Evolutionary conservation across 1,140 invertebrate species (phyloP).

Genomic region (Saccostrea cuccullata): DNA sequence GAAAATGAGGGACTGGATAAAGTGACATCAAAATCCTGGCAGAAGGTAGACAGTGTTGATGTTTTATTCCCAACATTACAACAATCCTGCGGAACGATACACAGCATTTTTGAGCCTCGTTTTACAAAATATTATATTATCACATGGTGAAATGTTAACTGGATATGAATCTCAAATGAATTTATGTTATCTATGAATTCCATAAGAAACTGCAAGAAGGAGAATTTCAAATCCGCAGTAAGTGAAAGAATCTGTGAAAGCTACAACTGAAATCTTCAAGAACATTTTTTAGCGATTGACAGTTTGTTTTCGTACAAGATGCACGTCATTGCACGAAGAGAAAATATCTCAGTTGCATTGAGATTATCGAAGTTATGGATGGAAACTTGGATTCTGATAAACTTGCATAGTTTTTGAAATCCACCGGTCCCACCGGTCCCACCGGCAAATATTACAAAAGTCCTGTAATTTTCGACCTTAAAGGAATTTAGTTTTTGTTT

Average conservation of each 20-base stretch:
- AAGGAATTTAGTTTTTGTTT: no score
- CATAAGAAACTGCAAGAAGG: neutral
- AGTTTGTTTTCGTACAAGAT: neutral
- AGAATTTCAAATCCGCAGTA: neutral
- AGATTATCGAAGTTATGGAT: neutral
- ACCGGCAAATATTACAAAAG: no score
- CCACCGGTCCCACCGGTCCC: no score
- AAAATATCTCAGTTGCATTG: neutral
- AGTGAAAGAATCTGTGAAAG: neutral
- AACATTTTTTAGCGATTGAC: neutral
- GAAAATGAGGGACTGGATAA: neutral
- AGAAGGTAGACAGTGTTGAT: neutral
- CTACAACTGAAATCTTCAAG: neutral
- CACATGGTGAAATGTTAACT: neutral
- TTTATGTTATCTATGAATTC: neutral
- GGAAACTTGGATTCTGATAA: neutral
- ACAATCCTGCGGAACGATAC: slow-evolving; percentile 59
- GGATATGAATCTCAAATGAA: neutral
- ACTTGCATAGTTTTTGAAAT: no score
- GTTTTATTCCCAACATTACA: slow-evolving; percentile 38
- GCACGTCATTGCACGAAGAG: neutral
- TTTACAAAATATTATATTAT: slow-evolving; percentile 32
- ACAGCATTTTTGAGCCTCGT: slow-evolving; percentile 59
- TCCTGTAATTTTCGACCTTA: no score
- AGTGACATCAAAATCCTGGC: neutral